Evolutionary conservation across 92 coral and sea anemone species (phyloP).

Genomic region (Porites lobata): DNA sequence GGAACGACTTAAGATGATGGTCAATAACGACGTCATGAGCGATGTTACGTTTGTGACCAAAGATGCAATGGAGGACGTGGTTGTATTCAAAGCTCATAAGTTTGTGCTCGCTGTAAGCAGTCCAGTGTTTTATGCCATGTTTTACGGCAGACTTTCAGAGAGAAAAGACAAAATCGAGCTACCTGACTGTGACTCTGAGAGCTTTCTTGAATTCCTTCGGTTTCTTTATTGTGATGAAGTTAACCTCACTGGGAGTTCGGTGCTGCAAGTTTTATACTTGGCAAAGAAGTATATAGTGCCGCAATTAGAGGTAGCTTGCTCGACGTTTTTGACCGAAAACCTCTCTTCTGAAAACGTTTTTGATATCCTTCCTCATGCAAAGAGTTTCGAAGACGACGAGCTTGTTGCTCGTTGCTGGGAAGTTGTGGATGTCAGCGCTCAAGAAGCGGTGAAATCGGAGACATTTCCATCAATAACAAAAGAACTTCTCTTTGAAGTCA

Average conservation of each 20-base stretch:
- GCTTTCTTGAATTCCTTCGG: constrained; percentile 72
- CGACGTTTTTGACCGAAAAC: constrained; percentile 60
- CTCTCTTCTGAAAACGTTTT: constrained; percentile 67
- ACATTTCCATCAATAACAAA: constrained; percentile 29
- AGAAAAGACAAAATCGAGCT: constrained; percentile 59
- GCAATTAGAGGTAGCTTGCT: constrained; percentile 51
- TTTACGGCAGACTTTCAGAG: constrained; percentile 73
- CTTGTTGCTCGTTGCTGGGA: constrained; percentile 74
- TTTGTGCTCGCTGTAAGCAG: constrained; percentile 77
- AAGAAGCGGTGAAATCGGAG: constrained; percentile 66
- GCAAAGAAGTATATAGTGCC: constrained; percentile 81
- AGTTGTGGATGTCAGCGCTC: constrained; percentile 56
- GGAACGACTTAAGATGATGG: constrained; percentile 55
- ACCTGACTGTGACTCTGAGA: constrained; percentile 74
- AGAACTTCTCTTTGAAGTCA: constrained; percentile 29
- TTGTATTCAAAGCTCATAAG: constrained; percentile 65
- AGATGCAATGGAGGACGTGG: constrained; percentile 24
- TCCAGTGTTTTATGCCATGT: constrained; percentile 82
- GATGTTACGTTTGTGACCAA: constrained; percentile 64
- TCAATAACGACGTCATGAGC: constrained; percentile 69
- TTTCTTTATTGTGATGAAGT: constrained; percentile 71
- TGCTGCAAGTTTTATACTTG: constrained; percentile 69
- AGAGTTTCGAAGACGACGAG: constrained; percentile 68
- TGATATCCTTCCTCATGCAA: constrained; percentile 57
- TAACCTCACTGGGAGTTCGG: constrained; percentile 55